phyloP scores from a whole-genome alignment of 2,888 invertebrate genomes.

The Ypsolopha sequella region DNA sequence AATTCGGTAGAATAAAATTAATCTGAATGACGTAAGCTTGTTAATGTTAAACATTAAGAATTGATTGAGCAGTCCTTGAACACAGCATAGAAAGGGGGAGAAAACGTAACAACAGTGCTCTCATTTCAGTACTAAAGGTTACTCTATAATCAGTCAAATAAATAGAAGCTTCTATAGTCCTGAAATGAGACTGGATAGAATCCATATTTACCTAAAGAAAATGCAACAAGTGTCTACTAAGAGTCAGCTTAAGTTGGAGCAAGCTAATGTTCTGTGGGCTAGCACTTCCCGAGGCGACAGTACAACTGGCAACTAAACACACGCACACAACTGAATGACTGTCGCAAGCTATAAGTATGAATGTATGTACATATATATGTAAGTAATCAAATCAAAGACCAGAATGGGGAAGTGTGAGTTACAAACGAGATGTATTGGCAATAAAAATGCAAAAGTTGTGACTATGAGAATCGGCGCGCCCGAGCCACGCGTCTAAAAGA shows the following conservation, averaged over 20 bases:
- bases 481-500: constrained; percentile 32
- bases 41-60: no score
- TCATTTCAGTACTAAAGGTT: background rate
- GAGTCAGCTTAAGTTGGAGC: no score
- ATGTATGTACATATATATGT: background rate
- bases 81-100: no score
- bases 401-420: constrained; percentile 17
- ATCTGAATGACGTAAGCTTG: no score
- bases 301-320: background rate
- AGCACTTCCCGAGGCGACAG: no score
- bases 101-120: no score
- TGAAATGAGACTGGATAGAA: background rate
- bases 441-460: constrained; percentile 68
- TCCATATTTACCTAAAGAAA: constrained; percentile 9
- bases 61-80: no score
- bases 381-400: constrained; percentile 23
- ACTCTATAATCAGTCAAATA: background rate
- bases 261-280: no score
- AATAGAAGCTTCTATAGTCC: background rate
- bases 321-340: constrained; percentile 11
- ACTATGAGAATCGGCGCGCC: constrained; percentile 43
- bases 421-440: constrained; percentile 52
- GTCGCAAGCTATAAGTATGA: constrained; percentile 12
- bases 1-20: no score
- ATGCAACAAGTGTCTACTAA: constrained; percentile 18